Conservation (phyloP, 2,888 invertebrate genomes). For the Siphlonurus alternatus region DNA sequence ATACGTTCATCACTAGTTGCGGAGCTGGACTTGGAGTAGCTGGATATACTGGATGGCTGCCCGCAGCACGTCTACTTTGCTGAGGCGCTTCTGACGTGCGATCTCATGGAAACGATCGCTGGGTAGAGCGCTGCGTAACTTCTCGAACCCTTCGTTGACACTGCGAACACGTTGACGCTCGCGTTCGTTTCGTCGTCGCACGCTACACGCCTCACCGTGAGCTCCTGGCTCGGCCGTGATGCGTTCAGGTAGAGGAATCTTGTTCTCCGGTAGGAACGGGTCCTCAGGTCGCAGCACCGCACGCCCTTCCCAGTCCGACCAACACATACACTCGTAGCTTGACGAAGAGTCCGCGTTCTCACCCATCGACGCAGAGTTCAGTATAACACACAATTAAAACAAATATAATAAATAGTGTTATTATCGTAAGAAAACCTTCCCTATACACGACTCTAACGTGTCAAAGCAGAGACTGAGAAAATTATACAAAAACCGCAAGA, state of each 20-base stretch:
- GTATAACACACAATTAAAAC: too few relatives aligned
- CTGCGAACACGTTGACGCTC: slow-evolving; percentile 16
- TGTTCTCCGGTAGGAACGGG: slow-evolving; percentile 15
- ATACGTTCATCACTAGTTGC: too few relatives aligned
- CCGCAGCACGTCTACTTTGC: slow-evolving; percentile 17
- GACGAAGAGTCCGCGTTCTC: not conserved
- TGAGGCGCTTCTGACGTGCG: slow-evolving; percentile 12
- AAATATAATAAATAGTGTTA: too few relatives aligned
- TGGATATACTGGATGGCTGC: slow-evolving; percentile 16
- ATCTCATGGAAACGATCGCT: slow-evolving; percentile 5
- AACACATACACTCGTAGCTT: not conserved
- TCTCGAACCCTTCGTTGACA: slow-evolving; percentile 18
- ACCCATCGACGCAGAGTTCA: not conserved
- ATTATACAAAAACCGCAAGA: not conserved
- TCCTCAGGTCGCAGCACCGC: slow-evolving; percentile 6
- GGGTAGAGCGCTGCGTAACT: slow-evolving; percentile 15
- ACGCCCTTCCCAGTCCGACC: not conserved
- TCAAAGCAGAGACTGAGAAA: too few relatives aligned
- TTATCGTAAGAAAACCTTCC: too few relatives aligned
- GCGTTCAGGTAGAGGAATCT: slow-evolving; percentile 13
- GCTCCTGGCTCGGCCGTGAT: not conserved
- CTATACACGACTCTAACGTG: too few relatives aligned
- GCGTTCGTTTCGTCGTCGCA: slow-evolving; percentile 16
- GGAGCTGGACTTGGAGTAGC: slow-evolving; percentile 10
- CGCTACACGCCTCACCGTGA: not conserved